These are phyloP conservation scores for Lordiphosa mommai DNA, from an alignment of 1,140 invertebrate species.

Conservation along the genomic window DNA sequence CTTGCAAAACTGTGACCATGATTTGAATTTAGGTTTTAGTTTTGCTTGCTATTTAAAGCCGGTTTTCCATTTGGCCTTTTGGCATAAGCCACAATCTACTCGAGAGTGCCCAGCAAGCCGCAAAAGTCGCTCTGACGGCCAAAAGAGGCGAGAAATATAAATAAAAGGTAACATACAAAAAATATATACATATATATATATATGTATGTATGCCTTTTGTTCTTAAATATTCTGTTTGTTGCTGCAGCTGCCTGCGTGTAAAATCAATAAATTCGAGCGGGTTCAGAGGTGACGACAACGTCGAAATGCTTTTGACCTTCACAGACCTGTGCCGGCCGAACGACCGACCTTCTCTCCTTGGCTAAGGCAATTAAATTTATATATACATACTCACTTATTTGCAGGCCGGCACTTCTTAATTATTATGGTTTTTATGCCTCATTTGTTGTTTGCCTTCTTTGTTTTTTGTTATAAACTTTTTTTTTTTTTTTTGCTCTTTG, in stretches of 20 bases:
- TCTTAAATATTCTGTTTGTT: constrained; percentile 14
- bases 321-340: constrained; percentile 23
- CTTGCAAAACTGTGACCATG: too few relatives aligned
- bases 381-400: constrained; percentile 1
- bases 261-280: constrained; percentile 75
- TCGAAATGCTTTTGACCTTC: constrained; percentile 65
- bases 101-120: not conserved
- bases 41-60: too few relatives aligned
- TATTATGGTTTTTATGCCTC: constrained; percentile 23
- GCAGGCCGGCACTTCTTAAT: constrained; percentile 27
- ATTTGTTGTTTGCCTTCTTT: not conserved
- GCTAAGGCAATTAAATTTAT: constrained; percentile 12
- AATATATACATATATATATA: constrained; percentile 3
- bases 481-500: not conserved
- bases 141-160: not conserved
- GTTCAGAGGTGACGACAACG: constrained; percentile 71
- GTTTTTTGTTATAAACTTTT: constrained; percentile 11
- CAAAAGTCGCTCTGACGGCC: too few relatives aligned
- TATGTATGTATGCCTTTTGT: constrained; percentile 25
- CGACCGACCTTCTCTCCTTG: constrained; percentile 50
- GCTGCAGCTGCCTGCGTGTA: constrained; percentile 42
- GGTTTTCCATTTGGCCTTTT: too few relatives aligned
- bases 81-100: not conserved
- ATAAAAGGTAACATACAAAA: not conserved
- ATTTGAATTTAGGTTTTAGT: too few relatives aligned